Evolutionary conservation across 35 echinoderm and acorn worm genomes (phyloP).

Genomic region (Holothuria glaberrima): DNA sequence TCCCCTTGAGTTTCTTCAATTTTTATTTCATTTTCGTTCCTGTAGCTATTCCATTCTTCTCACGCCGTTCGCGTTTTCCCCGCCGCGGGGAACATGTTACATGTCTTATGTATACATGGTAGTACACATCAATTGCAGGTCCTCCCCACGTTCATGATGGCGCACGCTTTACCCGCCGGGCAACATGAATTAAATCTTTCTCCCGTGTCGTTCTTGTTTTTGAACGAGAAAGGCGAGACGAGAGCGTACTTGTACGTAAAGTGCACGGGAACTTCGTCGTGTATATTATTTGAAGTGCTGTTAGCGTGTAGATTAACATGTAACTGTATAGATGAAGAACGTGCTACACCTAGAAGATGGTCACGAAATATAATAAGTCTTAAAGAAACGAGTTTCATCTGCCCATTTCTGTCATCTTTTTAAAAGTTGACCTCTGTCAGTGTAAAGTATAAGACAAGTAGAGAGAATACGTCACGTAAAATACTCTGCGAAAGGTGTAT

Average conservation of each 20-base stretch:
- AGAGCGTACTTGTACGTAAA: constrained; percentile 53
- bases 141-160: constrained; percentile 49
- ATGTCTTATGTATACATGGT: constrained; percentile 27
- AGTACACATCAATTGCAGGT: constrained; percentile 47
- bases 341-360: constrained; percentile 31
- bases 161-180: constrained; percentile 56
- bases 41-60: not conserved
- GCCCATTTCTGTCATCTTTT: constrained; percentile 22
- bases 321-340: constrained; percentile 45
- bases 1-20: constrained; percentile 31
- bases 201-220: constrained; percentile 46
- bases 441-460: too few relatives aligned
- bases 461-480: not conserved
- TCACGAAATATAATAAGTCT: constrained; percentile 49
- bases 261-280: constrained; percentile 40
- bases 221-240: constrained; percentile 42
- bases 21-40: constrained; percentile 40
- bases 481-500: too few relatives aligned
- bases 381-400: constrained; percentile 39
- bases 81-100: constrained; percentile 46
- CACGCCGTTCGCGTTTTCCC: constrained; percentile 22
- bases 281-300: constrained; percentile 42
- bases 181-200: constrained; percentile 56
- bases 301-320: constrained; percentile 60
- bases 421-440: constrained; percentile 10